A percentile compares a stretch with the other conserved stretches of the same genome.
phyloP scores from a whole-genome alignment of 2,113 vertebrate species.

The Chrysemys picta region DNA sequence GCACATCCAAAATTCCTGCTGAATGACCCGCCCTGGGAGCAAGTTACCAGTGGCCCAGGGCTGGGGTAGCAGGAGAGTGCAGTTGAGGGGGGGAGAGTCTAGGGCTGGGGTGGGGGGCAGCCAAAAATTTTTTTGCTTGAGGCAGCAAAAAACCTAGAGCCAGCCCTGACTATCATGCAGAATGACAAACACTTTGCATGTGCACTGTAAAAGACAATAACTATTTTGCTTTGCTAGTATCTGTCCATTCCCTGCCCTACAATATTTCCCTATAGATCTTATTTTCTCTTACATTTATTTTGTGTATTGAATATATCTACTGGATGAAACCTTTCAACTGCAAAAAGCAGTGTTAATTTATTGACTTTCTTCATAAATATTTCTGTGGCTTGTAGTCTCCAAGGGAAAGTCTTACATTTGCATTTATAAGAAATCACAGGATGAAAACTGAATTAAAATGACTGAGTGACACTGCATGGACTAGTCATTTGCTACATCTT shows the following conservation, averaged over 20 bases:
- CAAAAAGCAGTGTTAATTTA: background rate
- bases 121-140: too few species aligned
- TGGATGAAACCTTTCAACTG: background rate
- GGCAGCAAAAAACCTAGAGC: too few species aligned
- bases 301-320: background rate
- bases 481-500: constrained; percentile 25
- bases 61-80: too few species aligned
- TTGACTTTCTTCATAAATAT: background rate
- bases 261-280: background rate
- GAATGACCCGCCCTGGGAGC: too few species aligned
- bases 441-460: constrained; percentile 37
- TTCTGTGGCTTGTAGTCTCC: background rate
- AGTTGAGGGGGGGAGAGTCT: too few species aligned
- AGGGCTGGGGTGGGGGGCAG: too few species aligned
- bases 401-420: constrained; percentile 34
- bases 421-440: constrained; percentile 21
- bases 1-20: too few species aligned
- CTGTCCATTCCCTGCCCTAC: background rate
- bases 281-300: background rate
- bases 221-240: background rate
- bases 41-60: too few species aligned
- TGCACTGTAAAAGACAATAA: background rate
- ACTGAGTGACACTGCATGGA: background rate
- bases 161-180: background rate
- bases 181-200: rapidly evolving